These are phyloP conservation scores for Rostratula benghalensis DNA, from an alignment of 2,113 vertebrate genomes.

Conservation along the genomic window DNA sequence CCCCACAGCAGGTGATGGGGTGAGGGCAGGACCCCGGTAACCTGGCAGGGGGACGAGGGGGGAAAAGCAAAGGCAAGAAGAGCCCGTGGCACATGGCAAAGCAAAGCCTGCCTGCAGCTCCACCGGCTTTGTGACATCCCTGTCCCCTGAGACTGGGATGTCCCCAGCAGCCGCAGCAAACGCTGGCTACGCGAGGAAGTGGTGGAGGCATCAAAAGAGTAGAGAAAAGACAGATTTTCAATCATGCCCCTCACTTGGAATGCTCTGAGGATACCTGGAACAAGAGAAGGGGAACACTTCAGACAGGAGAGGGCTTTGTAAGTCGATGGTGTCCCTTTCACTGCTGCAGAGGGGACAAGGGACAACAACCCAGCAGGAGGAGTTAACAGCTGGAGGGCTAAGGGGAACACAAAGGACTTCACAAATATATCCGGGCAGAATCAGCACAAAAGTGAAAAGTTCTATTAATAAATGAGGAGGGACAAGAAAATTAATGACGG, in stretches of 20 bases:
- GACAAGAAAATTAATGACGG: conserved; percentile 62
- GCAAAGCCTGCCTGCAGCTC: neutral
- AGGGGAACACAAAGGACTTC: conserved; percentile 47
- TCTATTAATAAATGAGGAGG: conserved; percentile 67
- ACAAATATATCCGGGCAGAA: conserved; percentile 50
- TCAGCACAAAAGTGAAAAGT: conserved; percentile 53
- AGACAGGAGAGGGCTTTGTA: neutral
- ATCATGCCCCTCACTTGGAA: neutral
- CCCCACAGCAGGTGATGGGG: rapidly evolving
- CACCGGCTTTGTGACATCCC: rapidly evolving
- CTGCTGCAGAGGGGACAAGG: neutral
- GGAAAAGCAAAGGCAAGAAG: neutral
- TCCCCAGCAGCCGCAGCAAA: neutral
- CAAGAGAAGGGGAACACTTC: neutral
- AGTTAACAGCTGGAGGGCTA: conserved; percentile 23
- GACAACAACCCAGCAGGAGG: neutral
- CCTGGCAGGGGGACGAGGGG: neutral
- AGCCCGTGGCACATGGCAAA: neutral
- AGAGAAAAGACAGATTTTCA: conserved; percentile 29
- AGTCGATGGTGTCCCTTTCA: neutral
- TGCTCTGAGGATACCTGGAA: conserved; percentile 20
- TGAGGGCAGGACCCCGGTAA: neutral
- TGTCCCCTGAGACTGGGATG: neutral
- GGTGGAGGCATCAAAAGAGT: neutral
- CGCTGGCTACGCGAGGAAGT: rapidly evolving